These are phyloP conservation scores for Philotrypesis tridentata DNA, from an alignment of 1,140 invertebrate genomes.

Conservation along the genomic window DNA sequence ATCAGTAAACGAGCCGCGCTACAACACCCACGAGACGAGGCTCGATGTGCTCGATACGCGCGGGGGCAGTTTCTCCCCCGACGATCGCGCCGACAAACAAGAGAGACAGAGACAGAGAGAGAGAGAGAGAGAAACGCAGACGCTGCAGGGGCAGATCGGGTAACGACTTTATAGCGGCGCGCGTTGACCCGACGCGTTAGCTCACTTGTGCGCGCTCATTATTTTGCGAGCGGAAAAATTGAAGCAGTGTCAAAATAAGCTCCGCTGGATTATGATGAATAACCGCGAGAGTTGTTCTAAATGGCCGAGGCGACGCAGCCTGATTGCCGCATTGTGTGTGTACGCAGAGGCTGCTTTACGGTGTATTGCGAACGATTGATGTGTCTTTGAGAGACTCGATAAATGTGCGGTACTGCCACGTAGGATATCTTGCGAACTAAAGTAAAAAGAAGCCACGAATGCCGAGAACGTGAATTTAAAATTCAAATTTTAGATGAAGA, in stretches of 20 bases:
- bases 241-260: conserved; percentile 40
- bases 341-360: too few species aligned
- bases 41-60: conserved; percentile 8
- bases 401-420: too few species aligned
- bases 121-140: too few species aligned
- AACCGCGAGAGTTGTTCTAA: neutral
- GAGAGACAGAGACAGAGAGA: too few species aligned
- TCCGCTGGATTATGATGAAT: conserved; percentile 18
- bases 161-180: conserved; percentile 32
- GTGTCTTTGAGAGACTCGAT: too few species aligned
- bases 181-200: too few species aligned
- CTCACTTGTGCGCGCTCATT: neutral
- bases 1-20: conserved; percentile 58
- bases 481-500: too few species aligned
- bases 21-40: conserved; percentile 61
- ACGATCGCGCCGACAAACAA: neutral
- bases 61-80: neutral
- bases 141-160: conserved; percentile 4
- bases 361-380: too few species aligned
- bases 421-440: too few species aligned
- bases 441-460: too few species aligned
- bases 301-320: neutral
- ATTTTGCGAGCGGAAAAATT: conserved; percentile 29
- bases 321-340: too few species aligned
- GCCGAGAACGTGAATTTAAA: too few species aligned